Evolutionary conservation across 2,888 invertebrate species (phyloP), one percentile per base, ranked within the genome.

Genomic region (Phania funesta): DNA sequence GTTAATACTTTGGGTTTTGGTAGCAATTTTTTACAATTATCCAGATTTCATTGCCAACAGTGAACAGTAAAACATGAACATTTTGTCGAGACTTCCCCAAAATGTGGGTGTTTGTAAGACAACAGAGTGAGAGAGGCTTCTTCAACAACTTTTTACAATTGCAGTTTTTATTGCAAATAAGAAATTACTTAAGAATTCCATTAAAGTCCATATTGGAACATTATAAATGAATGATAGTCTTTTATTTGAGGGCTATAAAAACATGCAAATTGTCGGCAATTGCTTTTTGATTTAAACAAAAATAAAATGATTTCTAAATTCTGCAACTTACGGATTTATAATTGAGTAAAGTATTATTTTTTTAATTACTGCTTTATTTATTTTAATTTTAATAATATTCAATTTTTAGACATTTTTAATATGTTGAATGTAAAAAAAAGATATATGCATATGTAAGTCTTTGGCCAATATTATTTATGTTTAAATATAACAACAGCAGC

Each of bases 241-340:
- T 18, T 46, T 32, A 64, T 64, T 46, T 64, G 9, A 46, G 29
- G 32, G 2, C 29, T 29, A 18, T 29, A 29, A 62, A 18, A 20
- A 13, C 46, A 64, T 75, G 65, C 48, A 65, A 65, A 65, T 48
- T 75, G 65, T 56, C 65, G 65, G 65, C 65, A 20, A 58, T 65
- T 56, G 18, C 35, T 41, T 26, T 18, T 64, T 75, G 65, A 58
- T 50, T 46, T 18, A 38, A 73, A 64, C 16, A 64, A n/a, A 20
- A 46, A 44, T 44, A 62, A 62, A 41, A 64, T 64, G 54, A 52
- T 64, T 74, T 74, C 62, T 18, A 62, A 46, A 64, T 64, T 64
- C 62, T 20, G 0, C 13, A 62, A 18, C 1, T 16, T 9, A 32
- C 1, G 1, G 11, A 11, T 32, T 9, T 32, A 11, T 32, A 13